Evolutionary conservation across 2,797 vertebrate species (phyloP).

Genomic region (Meda fulgida): DNA sequence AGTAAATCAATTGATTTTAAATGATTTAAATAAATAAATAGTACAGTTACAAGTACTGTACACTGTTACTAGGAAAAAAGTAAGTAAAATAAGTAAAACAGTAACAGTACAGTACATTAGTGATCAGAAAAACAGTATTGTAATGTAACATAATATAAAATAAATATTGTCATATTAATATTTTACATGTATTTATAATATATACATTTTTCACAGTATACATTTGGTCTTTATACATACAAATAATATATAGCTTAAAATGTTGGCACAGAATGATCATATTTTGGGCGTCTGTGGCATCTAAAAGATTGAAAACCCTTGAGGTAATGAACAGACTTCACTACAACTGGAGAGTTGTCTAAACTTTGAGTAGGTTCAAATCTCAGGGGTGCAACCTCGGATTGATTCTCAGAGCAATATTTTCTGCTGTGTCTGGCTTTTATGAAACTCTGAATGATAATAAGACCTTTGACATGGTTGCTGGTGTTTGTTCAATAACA

Average conservation of each 20-base stretch:
- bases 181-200: background rate
- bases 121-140: background rate
- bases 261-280: background rate
- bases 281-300: background rate
- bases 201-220: background rate
- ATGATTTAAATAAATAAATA: background rate
- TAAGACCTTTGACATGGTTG: slow-evolving; percentile 34
- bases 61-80: background rate
- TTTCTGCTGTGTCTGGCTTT: slow-evolving; percentile 11
- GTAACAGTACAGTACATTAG: background rate
- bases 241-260: background rate
- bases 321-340: background rate
- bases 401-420: slow-evolving; percentile 29
- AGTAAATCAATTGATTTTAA: background rate
- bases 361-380: slow-evolving; percentile 10
- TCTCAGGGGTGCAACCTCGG: background rate
- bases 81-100: too few species aligned
- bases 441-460: slow-evolving; percentile 29
- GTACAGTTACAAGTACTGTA: background rate
- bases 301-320: background rate
- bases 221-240: background rate
- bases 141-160: too few species aligned
- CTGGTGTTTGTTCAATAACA: slow-evolving; percentile 20
- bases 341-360: background rate
- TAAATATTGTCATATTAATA: background rate